Percentiles rank a stretch among this genome's conserved stretches.
Evolutionary conservation across 2,113 vertebrate species (phyloP).

Genomic region (Zapus hudsonius): DNA sequence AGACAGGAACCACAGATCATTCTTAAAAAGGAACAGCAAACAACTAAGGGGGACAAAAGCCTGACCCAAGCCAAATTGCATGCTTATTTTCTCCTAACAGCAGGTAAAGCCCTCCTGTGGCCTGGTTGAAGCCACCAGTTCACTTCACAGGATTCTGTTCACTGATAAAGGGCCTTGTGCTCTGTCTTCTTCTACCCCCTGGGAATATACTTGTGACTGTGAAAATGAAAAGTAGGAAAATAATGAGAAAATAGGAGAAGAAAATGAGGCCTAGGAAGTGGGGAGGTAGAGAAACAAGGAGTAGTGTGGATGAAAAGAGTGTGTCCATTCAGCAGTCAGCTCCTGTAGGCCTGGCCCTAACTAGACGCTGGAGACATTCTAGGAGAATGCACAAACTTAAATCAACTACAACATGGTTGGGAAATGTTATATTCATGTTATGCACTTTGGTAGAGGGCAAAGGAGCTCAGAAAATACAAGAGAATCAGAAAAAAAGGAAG

Average conservation of each 20-base stretch:
- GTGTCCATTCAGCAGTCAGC: background rate
- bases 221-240: background rate
- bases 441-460: background rate
- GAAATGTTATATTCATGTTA: background rate
- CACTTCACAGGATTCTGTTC: background rate
- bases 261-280: background rate
- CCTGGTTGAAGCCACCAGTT: background rate
- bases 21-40: background rate
- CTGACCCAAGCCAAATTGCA: background rate
- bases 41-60: background rate
- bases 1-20: background rate
- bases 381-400: background rate
- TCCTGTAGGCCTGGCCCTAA: background rate
- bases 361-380: background rate
- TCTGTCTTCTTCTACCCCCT: background rate
- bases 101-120: background rate
- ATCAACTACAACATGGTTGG: background rate
- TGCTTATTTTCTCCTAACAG: background rate
- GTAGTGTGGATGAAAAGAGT: background rate
- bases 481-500: background rate
- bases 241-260: background rate
- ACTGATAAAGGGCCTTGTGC: background rate
- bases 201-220: background rate
- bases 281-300: background rate
- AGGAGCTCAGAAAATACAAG: background rate